Base-by-base conservation (phyloP, 2,113 vertebrate species). In the Anolis carolinensis region DNA sequence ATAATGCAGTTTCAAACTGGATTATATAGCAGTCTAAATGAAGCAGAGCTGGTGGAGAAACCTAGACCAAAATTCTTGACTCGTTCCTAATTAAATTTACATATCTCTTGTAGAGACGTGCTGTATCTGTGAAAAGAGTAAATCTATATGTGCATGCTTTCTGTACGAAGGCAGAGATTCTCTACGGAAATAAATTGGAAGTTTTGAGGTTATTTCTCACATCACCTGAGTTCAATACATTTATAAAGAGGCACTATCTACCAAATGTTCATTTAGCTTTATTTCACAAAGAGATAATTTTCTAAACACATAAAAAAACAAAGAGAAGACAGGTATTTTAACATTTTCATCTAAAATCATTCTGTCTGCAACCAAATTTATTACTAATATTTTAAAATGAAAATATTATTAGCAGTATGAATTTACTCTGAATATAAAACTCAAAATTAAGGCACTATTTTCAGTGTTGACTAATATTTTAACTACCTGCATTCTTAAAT, bases 91-190 rank as follows among this genome's bases (percentile, higher is more conserved):
- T 70, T n/a, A 67, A 30, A 67, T 67, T 2, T 67, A 73, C 48
- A 20, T 11, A 76, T 68, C 74, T 68, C 87, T 74, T 67, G 59
- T 48, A 4, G 55, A 84, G 91, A 89, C 87, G 63, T 11, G 32
- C 9, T 48, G 39, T 6, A 77, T 25, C 25, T 23, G 30, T n/a
- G 36, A 55, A 83, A 8, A 23, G 20, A 82, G 25, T 14, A 21
- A 30, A 39, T 73, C 34, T 27, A 34, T 4, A 72, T 27, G 18
- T 34, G n/a, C 81, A 71, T 52, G 25, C 6, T 18, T 70, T 21
- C 2, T 39, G 20, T 27, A 72, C 32, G 62, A 25, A 74, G 20
- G 34, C 3, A 59, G 27, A 32, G 39, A 10, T 23, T 30, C 10
- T 82, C 13, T 21, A 55, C 21, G 48, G 27, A 50, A 48, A 81